Evolutionary conservation across 2,888 invertebrate species (phyloP), one percentile per base, ranked within the genome.

Genomic region (Scaptomyza flava): DNA sequence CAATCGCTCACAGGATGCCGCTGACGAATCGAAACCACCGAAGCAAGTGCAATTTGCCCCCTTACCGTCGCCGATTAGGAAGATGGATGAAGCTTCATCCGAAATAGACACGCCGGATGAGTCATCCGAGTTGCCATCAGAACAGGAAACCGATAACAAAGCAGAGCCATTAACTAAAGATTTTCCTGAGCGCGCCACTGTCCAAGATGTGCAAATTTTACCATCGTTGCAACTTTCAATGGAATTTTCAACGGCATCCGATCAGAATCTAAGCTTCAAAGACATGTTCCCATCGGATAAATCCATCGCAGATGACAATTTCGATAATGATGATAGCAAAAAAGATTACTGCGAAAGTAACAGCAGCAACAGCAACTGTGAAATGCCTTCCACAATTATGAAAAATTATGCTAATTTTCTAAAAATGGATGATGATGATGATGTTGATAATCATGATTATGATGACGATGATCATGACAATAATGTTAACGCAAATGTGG

Each of bases 31-130:
- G 1, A 47, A 48, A 31, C 70, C 14, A 14, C 27, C 5, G 11
- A 72, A 70, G 6, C 56, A 70, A 17, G 72, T 72, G 7, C 54
- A 56, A 4, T 72, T 72, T 57, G 69, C 62, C 0, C 53, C 48
- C 5, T 9, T 68, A 17, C 75, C 69, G 2, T 17, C 41, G 12
- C 12, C 52, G 8, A 4, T 36, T 30, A 2, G 12, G n/a, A 36
- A 12, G 7, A 6, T n/a, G 1, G 34, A 36, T 36, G 34, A 36
- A n/a, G 7, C 14, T 20, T 9, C 9, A 38, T 9, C 3, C 3
- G 45, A 41, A 6, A 7, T 48, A 1, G 48, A 17, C 3, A 8
- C 8, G 7, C 14, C 3, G 0, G 17, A 14, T 9, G 56, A 45
- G 4, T 9, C 30, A 8, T 20, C 36, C 7, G 8, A 17, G 4